Evolutionary conservation across 2,888 invertebrate genomes (phyloP).

Genomic region (Lasioglossum marginatum): DNA sequence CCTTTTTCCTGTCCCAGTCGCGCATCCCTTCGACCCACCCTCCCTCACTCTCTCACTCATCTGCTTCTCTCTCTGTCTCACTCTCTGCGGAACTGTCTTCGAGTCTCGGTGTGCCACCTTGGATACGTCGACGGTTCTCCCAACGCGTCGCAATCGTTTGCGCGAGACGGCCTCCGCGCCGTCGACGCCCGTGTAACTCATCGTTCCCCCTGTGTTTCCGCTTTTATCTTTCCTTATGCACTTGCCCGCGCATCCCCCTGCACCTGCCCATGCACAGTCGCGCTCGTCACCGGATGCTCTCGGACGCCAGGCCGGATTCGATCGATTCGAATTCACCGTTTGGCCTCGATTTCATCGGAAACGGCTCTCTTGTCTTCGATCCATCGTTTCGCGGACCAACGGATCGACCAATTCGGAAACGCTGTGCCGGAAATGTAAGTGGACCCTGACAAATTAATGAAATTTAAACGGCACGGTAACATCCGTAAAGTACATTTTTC

Average conservation of each 20-base stretch:
- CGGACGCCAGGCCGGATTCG: neutral
- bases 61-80: neutral
- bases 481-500: neutral
- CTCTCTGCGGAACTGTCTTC: slow-evolving; percentile 27
- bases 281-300: neutral
- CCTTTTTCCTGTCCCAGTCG: slow-evolving; percentile 12
- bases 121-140: slow-evolving; percentile 59
- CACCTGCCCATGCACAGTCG: neutral
- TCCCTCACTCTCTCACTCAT: neutral
- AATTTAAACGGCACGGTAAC: neutral
- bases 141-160: slow-evolving; percentile 55
- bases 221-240: slow-evolving; percentile 11
- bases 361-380: neutral
- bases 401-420: neutral
- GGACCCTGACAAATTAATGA: neutral
- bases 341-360: slow-evolving; percentile 8
- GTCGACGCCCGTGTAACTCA: slow-evolving; percentile 31
- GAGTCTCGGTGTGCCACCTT: slow-evolving; percentile 33
- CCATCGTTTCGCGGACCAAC: neutral
- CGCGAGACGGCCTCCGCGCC: slow-evolving; percentile 26
- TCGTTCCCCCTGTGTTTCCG: slow-evolving; percentile 20
- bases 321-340: slow-evolving; percentile 47
- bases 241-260: neutral
- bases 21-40: neutral
- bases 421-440: neutral